Conservation (phyloP, 2,113 vertebrate species). For the Pterocles orientalis region DNA sequence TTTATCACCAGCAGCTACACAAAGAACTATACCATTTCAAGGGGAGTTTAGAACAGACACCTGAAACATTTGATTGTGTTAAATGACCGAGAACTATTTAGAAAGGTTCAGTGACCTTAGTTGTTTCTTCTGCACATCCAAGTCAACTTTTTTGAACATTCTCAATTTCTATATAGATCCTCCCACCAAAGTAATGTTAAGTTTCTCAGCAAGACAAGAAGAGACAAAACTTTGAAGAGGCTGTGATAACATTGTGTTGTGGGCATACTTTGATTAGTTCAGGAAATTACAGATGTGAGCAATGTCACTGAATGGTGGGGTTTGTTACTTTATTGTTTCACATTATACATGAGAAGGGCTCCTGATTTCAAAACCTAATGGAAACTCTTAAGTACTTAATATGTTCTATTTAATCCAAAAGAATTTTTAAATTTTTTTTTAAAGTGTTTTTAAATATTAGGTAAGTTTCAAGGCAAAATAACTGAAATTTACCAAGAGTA, state of each 20-base stretch:
- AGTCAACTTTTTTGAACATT: neutral
- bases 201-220: neutral
- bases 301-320: neutral
- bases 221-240: neutral
- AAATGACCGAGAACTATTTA: neutral
- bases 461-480: neutral
- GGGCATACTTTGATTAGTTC: neutral
- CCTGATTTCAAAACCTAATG: neutral
- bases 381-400: neutral
- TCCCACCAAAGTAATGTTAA: neutral
- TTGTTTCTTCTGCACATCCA: neutral
- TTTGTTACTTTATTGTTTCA: neutral
- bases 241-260: neutral
- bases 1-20: neutral
- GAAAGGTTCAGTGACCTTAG: neutral
- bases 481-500: neutral
- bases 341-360: neutral
- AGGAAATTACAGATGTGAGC: neutral
- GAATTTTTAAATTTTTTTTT: no score
- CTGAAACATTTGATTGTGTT: neutral
- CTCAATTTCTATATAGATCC: neutral
- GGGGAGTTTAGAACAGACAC: neutral
- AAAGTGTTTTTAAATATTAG: neutral
- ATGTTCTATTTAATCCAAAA: neutral
- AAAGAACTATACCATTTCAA: neutral